Evolutionary conservation across 2,888 invertebrate genomes (phyloP).

Genomic region (Harpalus rufipes): DNA sequence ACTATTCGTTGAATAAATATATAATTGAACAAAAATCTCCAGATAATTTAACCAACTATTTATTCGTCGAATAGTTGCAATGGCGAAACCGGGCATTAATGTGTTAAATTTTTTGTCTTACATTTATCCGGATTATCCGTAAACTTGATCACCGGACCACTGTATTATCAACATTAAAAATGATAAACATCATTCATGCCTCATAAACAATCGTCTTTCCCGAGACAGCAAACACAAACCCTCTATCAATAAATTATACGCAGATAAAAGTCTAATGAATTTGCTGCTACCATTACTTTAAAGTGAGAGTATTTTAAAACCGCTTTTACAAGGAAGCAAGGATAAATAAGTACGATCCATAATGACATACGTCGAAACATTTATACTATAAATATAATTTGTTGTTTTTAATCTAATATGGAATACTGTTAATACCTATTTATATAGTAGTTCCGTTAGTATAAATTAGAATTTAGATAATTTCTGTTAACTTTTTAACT

Average conservation of each 20-base stretch:
- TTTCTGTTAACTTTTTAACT: too few species aligned
- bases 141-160: too few species aligned
- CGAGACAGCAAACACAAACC: neutral
- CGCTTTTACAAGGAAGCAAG: constrained; percentile 11
- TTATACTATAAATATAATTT: neutral
- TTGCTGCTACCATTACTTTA: constrained; percentile 18
- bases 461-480: too few species aligned
- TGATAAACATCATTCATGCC: constrained; percentile 6
- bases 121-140: too few species aligned
- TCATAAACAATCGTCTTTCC: constrained; percentile 34
- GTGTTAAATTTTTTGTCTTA: too few species aligned
- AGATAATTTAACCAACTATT: too few species aligned
- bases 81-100: too few species aligned
- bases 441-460: too few species aligned
- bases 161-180: neutral
- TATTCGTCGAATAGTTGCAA: too few species aligned
- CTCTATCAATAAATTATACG: constrained; percentile 4
- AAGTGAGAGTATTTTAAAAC: constrained; percentile 47
- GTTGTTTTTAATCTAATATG: neutral
- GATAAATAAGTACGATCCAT: constrained; percentile 1
- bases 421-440: too few species aligned
- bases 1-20: too few species aligned
- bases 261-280: constrained; percentile 39
- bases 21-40: too few species aligned
- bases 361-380: neutral